Base-by-base conservation (phyloP, 2,888 invertebrate species). In the Ochropacha duplaris region DNA sequence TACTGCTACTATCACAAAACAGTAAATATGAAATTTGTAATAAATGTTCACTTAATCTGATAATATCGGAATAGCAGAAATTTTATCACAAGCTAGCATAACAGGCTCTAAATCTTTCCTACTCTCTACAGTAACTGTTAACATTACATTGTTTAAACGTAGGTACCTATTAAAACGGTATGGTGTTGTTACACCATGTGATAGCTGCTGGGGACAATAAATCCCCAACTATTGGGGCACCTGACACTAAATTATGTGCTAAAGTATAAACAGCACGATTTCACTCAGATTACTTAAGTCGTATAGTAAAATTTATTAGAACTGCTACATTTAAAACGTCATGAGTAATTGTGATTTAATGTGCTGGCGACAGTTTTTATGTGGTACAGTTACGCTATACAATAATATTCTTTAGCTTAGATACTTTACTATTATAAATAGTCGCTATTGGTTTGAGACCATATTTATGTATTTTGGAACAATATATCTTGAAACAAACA, bases 231-330 rank as follows among this genome's bases (percentile, higher is more conserved):
- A 71, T 68, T 71, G 66, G 70, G 44, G 72, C 68, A 72, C 64
- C 66, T 65, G 60, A 62, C 69, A 56, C 68, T 72, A 69, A 72
- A 72, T 75, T 71, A 72, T 63, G 68, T 64, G 74, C 67, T 70
- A 67, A 75, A 74, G 69, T 71, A 63, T 66, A 58, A 60, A 60
- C 58, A 6, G 68, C 73, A 72, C 73, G 74, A 74, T 66, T 71
- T 68, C 65, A 71, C 68, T 68, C 57, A 62, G 28, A 52, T 36
- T 31, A 31, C 61, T 61, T 67, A 66, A 64, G 54, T 59, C 54
- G 39, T 55, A 49, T 60, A 57, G 58, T 72, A 69, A 71, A 71
- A 72, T 71, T 68, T 64, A 51, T 19, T 56, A 56, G 44, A 9
- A 1, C 44, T 9, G 19, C 44, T 44, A 14, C n/a, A 39, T 14